Conservation (phyloP, 1,140 invertebrate genomes). For the Drepana arcuata region DNA sequence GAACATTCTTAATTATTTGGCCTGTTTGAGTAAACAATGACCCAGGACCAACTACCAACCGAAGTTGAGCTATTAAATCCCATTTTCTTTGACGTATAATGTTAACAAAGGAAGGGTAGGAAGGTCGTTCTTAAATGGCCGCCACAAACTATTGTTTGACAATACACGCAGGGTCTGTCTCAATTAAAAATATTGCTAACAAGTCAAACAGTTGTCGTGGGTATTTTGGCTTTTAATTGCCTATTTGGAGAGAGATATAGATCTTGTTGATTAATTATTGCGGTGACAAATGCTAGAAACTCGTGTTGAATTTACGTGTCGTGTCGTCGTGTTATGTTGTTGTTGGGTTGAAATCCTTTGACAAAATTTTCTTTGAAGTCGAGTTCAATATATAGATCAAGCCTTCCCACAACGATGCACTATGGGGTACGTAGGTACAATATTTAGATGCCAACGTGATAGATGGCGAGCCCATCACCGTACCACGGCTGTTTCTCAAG, state of each 20-base stretch:
- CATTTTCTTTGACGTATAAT: constrained; percentile 3
- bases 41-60: constrained; percentile 25
- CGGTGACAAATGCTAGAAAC: constrained; percentile 18
- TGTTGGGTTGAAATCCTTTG: too few species aligned
- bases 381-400: too few species aligned
- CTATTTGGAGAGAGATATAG: constrained; percentile 45
- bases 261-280: constrained; percentile 34
- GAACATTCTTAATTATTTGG: constrained; percentile 70
- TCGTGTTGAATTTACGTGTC: too few species aligned
- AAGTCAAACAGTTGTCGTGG: constrained; percentile 61
- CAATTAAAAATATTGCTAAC: constrained; percentile 69
- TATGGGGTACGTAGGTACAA: too few species aligned
- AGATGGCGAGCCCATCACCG: too few species aligned
- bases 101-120: constrained; percentile 5
- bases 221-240: constrained; percentile 57
- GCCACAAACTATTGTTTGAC: constrained; percentile 60
- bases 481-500: too few species aligned
- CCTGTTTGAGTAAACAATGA: constrained; percentile 58
- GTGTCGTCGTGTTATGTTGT: too few species aligned
- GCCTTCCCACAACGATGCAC: too few species aligned
- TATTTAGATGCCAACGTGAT: too few species aligned
- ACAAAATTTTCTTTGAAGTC: too few species aligned
- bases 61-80: constrained; percentile 14
- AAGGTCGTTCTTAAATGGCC: constrained; percentile 34
- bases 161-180: constrained; percentile 45